A percentile compares a stretch with the other conserved stretches of the same genome.
Conservation (phyloP, 2,797 vertebrate species). For the Lithobates sylvaticus region DNA sequence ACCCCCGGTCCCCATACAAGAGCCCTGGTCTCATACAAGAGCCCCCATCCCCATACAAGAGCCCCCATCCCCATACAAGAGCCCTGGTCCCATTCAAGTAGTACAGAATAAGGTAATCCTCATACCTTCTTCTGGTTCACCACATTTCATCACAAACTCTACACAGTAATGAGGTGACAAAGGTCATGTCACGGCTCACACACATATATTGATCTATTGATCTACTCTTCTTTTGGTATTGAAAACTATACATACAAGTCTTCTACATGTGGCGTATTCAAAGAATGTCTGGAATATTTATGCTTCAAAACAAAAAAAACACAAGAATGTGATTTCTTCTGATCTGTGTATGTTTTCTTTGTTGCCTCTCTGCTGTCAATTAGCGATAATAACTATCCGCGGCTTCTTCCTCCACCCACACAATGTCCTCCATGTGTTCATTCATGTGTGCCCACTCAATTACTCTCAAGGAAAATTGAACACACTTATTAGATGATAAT, state of each 20-base stretch:
- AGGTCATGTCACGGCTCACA: neutral
- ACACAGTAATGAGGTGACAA: neutral
- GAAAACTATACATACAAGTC: neutral
- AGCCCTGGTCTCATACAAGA: too few relatives aligned
- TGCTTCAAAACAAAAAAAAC: neutral
- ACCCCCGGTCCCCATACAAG: too few relatives aligned
- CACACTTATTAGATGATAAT: neutral
- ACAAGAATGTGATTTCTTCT: neutral
- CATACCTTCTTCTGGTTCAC: neutral
- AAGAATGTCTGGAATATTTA: neutral
- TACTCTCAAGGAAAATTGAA: neutral
- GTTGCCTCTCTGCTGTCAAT: neutral
- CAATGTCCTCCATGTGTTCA: conserved; percentile 1
- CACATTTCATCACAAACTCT: neutral
- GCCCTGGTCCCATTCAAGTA: too few relatives aligned
- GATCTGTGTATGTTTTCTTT: neutral
- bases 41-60: too few relatives aligned
- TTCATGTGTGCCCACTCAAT: conserved; percentile 1
- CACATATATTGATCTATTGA: neutral
- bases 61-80: too few relatives aligned
- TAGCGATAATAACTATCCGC: neutral
- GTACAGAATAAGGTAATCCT: neutral
- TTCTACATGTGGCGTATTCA: neutral
- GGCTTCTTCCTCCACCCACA: neutral
- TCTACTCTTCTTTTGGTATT: neutral